Evolutionary conservation across 1,140 invertebrate species (phyloP), one percentile per base, ranked within the genome.

Genomic region (Chlorops oryzae): DNA sequence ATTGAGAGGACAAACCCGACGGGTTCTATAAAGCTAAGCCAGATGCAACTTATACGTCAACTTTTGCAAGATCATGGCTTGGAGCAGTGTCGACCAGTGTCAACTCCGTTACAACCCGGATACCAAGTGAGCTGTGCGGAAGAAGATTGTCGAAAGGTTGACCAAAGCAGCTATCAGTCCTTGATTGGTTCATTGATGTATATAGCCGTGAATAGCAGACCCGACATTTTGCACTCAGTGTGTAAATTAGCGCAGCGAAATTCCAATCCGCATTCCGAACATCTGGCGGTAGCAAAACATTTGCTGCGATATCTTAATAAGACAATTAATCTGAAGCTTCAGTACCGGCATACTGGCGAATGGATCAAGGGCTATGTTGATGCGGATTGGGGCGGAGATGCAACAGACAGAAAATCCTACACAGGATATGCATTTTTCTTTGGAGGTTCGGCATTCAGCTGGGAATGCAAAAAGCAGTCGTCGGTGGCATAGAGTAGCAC

Each of bases 361-460:
- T 3, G 15, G 13, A 25, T 52, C 27, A 13, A 39, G 18, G 21
- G 51, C 10, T 53, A 20, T 23, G 38, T 24, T 13, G 51, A 53
- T 23, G 46, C 39, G 20, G 56, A 51, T 74, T 73, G 63, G 62
- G 70, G 59, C 9, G 59, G 59, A 32, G 55, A 63, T 60, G 18
- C 20, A 18, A 28, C 37, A 15, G 65, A 70, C 41, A 56, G 65
- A 35, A 62, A 61, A 25, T 72, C 63, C n/a, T 70, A 57, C 52
- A 64, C 63, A 17, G 67, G 63, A 4, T 74, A 61, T 59, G 49
- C 57, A 15, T 65, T 71, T 47, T 42, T 53, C 20, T 41, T 70
- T 13, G 50, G 45, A 42, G 59, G 57, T 47, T 41, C 28, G 47
- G 57, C 59, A 27, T 62, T 56, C 5, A 57, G 57, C 1, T 73